Evolutionary conservation across 2,888 invertebrate species (phyloP).

Genomic region (Syrista parreyssii): DNA sequence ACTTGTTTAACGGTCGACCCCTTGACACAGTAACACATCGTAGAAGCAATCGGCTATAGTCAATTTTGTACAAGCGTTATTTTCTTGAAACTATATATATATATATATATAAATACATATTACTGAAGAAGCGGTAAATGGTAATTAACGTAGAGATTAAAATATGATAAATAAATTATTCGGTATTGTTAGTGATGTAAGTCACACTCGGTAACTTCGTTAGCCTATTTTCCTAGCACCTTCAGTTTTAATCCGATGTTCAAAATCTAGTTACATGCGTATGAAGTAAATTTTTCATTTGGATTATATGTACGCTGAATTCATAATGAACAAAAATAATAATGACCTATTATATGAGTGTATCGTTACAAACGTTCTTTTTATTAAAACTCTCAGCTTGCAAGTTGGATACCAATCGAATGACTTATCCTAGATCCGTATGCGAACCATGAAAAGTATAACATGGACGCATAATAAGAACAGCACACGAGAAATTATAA

Average conservation of each 20-base stretch:
- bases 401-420: background rate
- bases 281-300: slow-evolving; percentile 14
- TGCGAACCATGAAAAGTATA: background rate
- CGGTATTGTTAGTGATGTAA: slow-evolving; percentile 21
- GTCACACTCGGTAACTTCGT: slow-evolving; percentile 27
- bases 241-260: slow-evolving; percentile 18
- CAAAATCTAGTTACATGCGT: slow-evolving; percentile 18
- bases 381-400: background rate
- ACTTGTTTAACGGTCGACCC: slow-evolving; percentile 30
- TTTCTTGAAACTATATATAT: slow-evolving; percentile 54
- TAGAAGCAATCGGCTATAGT: slow-evolving; percentile 63
- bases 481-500: background rate
- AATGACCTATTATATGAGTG: background rate
- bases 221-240: slow-evolving; percentile 18
- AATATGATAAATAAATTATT: background rate
- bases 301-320: background rate
- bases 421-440: background rate
- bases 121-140: slow-evolving; percentile 18
- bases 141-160: background rate
- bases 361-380: background rate
- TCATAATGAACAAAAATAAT: background rate
- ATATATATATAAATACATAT: slow-evolving; percentile 37
- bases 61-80: slow-evolving; percentile 64
- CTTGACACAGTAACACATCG: slow-evolving; percentile 38
- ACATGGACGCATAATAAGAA: background rate